Evolutionary conservation across 2,797 vertebrate genomes (phyloP), one percentile per base, ranked within the genome.

Genomic region (Eleutherodactylus coqui): DNA sequence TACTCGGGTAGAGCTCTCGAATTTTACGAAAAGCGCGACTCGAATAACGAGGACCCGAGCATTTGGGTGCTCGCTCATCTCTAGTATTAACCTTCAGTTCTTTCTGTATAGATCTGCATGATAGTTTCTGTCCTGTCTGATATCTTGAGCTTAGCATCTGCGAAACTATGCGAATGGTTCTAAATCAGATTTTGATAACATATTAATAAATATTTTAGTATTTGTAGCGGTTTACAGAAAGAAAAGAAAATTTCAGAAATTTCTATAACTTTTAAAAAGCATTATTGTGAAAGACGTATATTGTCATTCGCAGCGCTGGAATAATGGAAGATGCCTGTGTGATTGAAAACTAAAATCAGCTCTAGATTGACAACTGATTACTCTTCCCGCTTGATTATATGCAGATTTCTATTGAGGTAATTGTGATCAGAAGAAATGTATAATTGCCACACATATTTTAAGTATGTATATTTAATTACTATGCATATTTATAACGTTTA

Each of bases 361-460:
- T 92, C 89, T 86, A 93, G 93, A 94, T 92, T 94, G 94, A 95
- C 94, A 95, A 95, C 92, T 93, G 93, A 95, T 94, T 93, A 95
- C 89, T 92, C 92, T 87, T 93, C 92, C 91, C 92, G 93, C 91
- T 92, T 95, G 95, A 95, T 95, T 95, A 95, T 95, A 95, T 95
- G 94, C 93, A 95, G 95, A 95, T 93, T 95, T 95, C 94, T 94
- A 93, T 94, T 94, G 94, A 94, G 93, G 95, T 95, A 95, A 95
- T 94, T 95, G 93, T 94, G 92, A 94, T 92, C 94, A 93, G 91
- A 93, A 94, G 92, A 93, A 95, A 95, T 90, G 93, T 94, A 94
- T 95, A 95, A 95, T 95, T 95, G 94, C 94, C 90, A 93, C 92
- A 91, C 90, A 89, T 95, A 94, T 95, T 95, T 95, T 94, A 95